Evolutionary conservation across 2,888 invertebrate species (phyloP).

Genomic region (Petrolisthes manimaculis): DNA sequence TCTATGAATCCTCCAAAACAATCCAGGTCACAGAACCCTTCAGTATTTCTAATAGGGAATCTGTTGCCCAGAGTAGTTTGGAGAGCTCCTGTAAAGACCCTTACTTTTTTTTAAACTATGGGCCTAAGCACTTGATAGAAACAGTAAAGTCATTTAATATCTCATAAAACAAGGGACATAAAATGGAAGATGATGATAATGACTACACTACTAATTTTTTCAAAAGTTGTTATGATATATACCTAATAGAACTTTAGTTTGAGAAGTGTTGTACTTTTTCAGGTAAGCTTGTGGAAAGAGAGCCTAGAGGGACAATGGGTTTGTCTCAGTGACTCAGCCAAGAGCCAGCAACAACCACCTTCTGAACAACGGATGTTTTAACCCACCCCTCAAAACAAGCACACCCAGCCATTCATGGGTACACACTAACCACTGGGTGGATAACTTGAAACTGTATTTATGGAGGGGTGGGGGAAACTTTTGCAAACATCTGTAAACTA

Average conservation of each 20-base stretch:
- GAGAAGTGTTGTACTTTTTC: constrained; percentile 73
- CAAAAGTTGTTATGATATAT: neutral
- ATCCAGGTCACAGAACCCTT: too few relatives aligned
- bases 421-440: too few relatives aligned
- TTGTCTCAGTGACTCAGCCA: constrained; percentile 72
- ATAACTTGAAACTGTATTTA: too few relatives aligned
- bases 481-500: too few relatives aligned
- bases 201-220: neutral
- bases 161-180: neutral
- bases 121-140: neutral
- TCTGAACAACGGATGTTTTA: constrained; percentile 45
- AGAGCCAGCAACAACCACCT: constrained; percentile 33
- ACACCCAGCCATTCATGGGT: too few relatives aligned
- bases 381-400: neutral
- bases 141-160: neutral
- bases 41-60: too few relatives aligned
- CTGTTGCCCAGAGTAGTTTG: too few relatives aligned
- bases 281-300: constrained; percentile 84
- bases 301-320: constrained; percentile 92
- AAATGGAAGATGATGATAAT: neutral
- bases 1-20: too few relatives aligned
- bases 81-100: too few relatives aligned
- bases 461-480: too few relatives aligned
- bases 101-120: too few relatives aligned
- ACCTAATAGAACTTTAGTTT: neutral